phyloP scores from a whole-genome alignment of 2,797 vertebrate species.

The Scomberomorus guttatus region DNA sequence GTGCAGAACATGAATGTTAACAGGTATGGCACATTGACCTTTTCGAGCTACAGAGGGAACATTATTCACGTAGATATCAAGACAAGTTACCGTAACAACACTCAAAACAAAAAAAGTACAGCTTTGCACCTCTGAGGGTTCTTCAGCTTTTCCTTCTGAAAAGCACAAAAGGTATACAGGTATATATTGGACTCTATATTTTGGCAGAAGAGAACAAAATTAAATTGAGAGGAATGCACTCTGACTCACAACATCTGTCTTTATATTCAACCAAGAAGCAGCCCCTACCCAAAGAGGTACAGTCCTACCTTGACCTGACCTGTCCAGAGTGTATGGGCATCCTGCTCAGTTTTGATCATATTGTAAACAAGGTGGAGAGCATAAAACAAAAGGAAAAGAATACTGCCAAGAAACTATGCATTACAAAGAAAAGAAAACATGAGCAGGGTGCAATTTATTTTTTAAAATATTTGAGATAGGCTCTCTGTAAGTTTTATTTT shows the following conservation, averaged over 20 bases:
- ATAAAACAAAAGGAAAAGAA: no score
- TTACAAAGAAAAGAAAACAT: not conserved
- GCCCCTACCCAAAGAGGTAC: no score
- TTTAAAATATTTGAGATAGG: not conserved
- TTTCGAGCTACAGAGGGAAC: constrained; percentile 43
- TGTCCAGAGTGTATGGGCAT: not conserved
- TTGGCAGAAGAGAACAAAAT: not conserved
- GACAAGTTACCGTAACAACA: not conserved
- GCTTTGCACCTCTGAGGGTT: constrained; percentile 1
- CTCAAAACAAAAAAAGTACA: not conserved
- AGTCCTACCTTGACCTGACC: not conserved
- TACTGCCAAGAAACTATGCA: no score
- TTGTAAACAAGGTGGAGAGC: no score
- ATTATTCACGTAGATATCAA: constrained; percentile 35
- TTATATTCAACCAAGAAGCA: not conserved
- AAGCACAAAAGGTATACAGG: constrained; percentile 5
- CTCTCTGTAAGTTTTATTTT: not conserved
- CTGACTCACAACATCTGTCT: not conserved
- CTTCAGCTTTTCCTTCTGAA: not conserved
- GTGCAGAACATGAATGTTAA: constrained; percentile 53
- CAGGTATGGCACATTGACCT: constrained; percentile 64
- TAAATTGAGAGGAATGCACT: not conserved
- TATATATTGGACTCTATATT: not conserved
- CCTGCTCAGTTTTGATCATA: no score
- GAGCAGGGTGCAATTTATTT: not conserved